Conservation (phyloP, 37 sponge, comb jelly and placozoan genomes). For the Beroe ovata region DNA sequence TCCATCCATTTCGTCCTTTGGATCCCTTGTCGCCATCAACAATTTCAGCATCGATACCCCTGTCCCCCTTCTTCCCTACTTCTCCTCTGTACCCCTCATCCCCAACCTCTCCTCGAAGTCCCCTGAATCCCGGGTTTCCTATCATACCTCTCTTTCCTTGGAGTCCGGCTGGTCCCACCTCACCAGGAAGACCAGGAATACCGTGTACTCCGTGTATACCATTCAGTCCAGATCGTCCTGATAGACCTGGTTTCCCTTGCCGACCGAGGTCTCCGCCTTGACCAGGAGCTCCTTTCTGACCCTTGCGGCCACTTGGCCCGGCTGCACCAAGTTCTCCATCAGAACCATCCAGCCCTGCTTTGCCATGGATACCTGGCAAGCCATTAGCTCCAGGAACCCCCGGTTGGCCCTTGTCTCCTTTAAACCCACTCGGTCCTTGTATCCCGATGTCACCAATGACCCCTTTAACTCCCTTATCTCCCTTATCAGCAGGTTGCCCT, state of each 20-base stretch:
- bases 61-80: background rate
- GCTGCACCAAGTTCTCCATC: background rate
- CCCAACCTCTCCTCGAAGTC: background rate
- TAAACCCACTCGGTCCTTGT: background rate
- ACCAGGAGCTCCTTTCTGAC: conserved; percentile 5
- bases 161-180: background rate
- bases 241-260: background rate
- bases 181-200: conserved; percentile 10
- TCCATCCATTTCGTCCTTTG: conserved; percentile 22
- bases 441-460: background rate
- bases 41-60: conserved; percentile 1
- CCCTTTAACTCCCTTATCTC: conserved; percentile 3
- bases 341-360: background rate
- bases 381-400: conserved; percentile 8
- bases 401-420: conserved; percentile 38
- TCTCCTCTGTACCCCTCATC: background rate
- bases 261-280: background rate
- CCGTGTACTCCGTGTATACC: conserved; percentile 1
- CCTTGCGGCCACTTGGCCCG: background rate
- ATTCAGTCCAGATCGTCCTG: background rate
- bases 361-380: background rate
- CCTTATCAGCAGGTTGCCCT: background rate
- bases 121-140: background rate
- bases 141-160: conserved; percentile 7
- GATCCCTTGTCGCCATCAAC: background rate